These are phyloP conservation scores for Paguma larvata DNA, from an alignment of 2,797 vertebrate genomes.

Conservation along the genomic window DNA sequence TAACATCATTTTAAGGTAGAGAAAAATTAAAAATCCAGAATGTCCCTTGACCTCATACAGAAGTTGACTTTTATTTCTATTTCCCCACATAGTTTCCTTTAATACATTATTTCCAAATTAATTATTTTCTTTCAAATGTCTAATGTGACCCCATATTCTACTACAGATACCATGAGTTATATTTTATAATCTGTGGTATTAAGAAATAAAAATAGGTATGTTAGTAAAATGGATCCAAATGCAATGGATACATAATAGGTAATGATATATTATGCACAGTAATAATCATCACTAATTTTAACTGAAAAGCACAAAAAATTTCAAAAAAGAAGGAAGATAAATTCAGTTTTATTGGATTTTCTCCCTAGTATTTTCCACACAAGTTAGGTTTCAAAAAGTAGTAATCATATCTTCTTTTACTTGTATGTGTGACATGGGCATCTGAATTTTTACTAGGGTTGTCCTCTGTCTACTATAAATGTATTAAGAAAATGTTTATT, in stretches of 20 bases:
- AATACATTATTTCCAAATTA: not conserved
- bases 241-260: not conserved
- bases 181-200: not conserved
- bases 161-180: not conserved
- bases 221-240: not conserved
- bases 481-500: not conserved
- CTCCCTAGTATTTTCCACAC: not conserved
- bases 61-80: not conserved
- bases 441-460: not conserved
- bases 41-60: not conserved
- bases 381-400: not conserved
- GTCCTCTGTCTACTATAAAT: not conserved
- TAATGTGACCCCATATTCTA: not conserved
- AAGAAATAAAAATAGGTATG: not conserved
- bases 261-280: not conserved
- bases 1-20: constrained; percentile 15
- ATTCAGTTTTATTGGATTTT: not conserved
- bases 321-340: not conserved
- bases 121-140: not conserved
- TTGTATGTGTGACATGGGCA: not conserved
- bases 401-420: not conserved
- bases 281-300: not conserved
- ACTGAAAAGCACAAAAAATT: not conserved
- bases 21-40: not conserved
- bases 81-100: not conserved